Base-by-base conservation (phyloP, 2,113 vertebrate species). In the Pluvialis apricaria region DNA sequence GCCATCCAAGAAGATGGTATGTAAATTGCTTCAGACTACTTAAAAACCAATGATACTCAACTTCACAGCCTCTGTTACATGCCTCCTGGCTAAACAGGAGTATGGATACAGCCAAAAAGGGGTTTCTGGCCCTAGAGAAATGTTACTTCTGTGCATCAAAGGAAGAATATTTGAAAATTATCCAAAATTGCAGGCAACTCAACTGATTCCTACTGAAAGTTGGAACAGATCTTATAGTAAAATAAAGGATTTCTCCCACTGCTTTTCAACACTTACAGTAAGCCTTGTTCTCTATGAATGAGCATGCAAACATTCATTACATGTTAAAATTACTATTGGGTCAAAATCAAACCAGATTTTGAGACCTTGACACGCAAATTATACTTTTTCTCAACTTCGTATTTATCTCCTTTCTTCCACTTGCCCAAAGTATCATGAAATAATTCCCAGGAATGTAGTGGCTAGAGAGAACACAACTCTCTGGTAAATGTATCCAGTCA, bases 151-250 rank as follows among this genome's bases (percentile, higher is more conserved):
- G 65, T 87, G 58, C 90, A 95, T 95, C 88, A 96, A 96, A 96
- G 87, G 61, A 82, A 68, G 64, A 78, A 91, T 77, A 81, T 87
- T 96, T 97, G 94, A 96, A 94, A 86, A 60, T 78, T 82, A 64
- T 80, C 94, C 93, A 94, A 85, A 95, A 92, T 92, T 77, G 82
- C 58, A 89, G 70, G 79, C 73, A 94, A 76, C 69, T 92, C 82
- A 79, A 82, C 86, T 95, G 93, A 94, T 96, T 96, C 29, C 85
- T 94, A 64, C 88, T 96, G 92, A 87, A 97, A 97, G 52, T 65
- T 96, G 95, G 88, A 97, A 96, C 72, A 52, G 69, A 88, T 70
- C 44, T 84, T 82, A 54, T 2, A 87, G 65, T 91, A 92, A 89
- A 90, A 88, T 52, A 64, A 86, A 78, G 40, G 49, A 78, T 94